Evolutionary conservation across 2,888 invertebrate genomes (phyloP).

Genomic region (Cryptocephalus moraei): DNA sequence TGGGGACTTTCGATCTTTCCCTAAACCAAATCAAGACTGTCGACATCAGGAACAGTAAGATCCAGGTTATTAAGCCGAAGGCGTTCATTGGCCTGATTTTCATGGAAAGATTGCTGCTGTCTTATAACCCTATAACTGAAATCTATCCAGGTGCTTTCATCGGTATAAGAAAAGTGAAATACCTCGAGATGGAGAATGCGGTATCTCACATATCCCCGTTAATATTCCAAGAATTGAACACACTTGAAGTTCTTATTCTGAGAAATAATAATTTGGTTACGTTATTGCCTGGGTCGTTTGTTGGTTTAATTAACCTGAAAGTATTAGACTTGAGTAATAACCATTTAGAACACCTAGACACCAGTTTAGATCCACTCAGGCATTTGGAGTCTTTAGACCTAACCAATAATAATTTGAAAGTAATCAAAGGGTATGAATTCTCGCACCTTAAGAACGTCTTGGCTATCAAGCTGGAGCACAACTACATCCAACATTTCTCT

Average conservation of each 20-base stretch:
- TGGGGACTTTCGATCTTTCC: slow-evolving; percentile 31
- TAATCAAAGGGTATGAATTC: slow-evolving; percentile 17
- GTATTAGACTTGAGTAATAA: slow-evolving; percentile 22
- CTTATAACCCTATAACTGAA: slow-evolving; percentile 24
- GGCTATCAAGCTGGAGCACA: slow-evolving; percentile 23
- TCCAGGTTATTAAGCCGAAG: slow-evolving; percentile 20
- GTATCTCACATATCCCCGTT: slow-evolving; percentile 12
- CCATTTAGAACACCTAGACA: slow-evolving; percentile 1
- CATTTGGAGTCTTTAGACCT: slow-evolving; percentile 22
- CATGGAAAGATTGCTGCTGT: slow-evolving; percentile 23
- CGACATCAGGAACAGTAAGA: slow-evolving; percentile 23
- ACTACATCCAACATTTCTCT: slow-evolving; percentile 20
- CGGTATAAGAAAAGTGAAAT: slow-evolving; percentile 27
- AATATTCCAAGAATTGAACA: slow-evolving; percentile 20
- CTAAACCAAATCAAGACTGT: slow-evolving; percentile 30
- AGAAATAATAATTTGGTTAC: slow-evolving; percentile 19
- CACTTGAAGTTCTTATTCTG: slow-evolving; percentile 21
- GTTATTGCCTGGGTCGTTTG: slow-evolving; percentile 20
- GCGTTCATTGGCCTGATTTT: slow-evolving; percentile 29
- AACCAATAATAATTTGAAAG: slow-evolving; percentile 20
- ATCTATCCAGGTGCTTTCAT: slow-evolving; percentile 26
- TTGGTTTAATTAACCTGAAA: slow-evolving; percentile 26
- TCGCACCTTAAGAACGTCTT: slow-evolving; percentile 13
- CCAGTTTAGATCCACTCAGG: slow-evolving; percentile 8
- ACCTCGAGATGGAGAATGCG: slow-evolving; percentile 22